Conservation (phyloP, 2,888 invertebrate genomes). For the Diplolepis rosae region DNA sequence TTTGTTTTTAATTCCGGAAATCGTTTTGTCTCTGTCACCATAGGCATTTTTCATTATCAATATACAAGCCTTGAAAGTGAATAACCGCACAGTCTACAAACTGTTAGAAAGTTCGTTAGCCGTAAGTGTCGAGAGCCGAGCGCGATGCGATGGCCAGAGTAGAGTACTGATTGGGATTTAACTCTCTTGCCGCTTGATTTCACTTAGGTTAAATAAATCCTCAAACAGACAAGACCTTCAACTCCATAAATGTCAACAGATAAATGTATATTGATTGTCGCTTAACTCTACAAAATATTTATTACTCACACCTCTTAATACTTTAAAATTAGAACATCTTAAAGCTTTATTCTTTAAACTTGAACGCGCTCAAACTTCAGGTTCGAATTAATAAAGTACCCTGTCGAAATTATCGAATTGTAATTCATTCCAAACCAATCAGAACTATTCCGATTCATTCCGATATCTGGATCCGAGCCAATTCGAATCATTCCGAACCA, state of each 20-base stretch:
- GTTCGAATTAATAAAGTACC: no score
- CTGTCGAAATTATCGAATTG: no score
- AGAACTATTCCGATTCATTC: no score
- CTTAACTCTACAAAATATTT: not conserved
- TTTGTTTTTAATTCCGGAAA: slow-evolving; percentile 1
- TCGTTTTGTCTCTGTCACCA: not conserved
- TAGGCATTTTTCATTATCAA: not conserved
- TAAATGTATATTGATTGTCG: not conserved
- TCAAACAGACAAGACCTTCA: not conserved
- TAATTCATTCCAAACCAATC: no score
- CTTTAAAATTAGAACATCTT: no score
- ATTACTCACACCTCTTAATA: not conserved
- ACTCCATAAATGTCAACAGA: no score
- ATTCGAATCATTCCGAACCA: no score
- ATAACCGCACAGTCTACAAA: not conserved
- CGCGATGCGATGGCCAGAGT: not conserved
- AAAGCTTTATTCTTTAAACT: no score
- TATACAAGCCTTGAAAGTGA: not conserved
- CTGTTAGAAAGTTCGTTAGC: not conserved
- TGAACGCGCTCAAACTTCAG: no score
- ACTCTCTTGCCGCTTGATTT: not conserved
- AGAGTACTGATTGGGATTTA: slow-evolving; percentile 2
- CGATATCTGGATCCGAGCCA: no score
- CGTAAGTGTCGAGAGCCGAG: not conserved
- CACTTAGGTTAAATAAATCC: not conserved